Conservation (phyloP, 1,140 invertebrate species). For the Drosophila obscura region DNA sequence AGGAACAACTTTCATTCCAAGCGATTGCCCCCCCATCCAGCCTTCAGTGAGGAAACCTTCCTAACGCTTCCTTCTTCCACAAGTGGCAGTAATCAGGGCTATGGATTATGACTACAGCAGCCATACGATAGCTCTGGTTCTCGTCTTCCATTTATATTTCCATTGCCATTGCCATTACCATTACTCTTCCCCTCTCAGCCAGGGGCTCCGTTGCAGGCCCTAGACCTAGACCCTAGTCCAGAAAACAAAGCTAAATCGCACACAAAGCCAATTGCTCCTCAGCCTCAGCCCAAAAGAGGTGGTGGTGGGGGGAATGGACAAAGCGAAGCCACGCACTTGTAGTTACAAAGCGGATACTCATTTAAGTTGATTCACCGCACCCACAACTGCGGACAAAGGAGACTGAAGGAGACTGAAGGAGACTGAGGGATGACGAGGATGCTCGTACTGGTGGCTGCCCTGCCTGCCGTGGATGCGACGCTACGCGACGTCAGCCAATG, state of each 20-base stretch:
- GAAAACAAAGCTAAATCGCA: conserved; percentile 63
- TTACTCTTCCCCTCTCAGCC: neutral
- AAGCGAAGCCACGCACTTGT: conserved; percentile 57
- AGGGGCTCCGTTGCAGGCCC: neutral
- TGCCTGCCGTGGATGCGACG: conserved; percentile 27
- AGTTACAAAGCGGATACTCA: conserved; percentile 80
- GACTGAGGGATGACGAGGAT: conserved; percentile 13
- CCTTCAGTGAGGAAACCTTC: too few species aligned
- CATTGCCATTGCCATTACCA: neutral
- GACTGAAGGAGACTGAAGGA: conserved; percentile 30
- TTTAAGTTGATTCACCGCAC: conserved; percentile 82
- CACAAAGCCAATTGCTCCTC: conserved; percentile 55
- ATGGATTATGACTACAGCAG: too few species aligned
- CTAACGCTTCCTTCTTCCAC: too few species aligned
- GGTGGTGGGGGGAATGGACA: conserved; percentile 23
- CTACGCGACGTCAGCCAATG: conserved; percentile 69
- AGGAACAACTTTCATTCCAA: too few species aligned
- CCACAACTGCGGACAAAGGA: conserved; percentile 49
- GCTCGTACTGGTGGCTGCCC: neutral
- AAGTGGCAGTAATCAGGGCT: too few species aligned
- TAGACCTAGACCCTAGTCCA: conserved; percentile 41
- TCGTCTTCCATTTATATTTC: neutral
- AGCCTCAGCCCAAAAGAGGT: neutral
- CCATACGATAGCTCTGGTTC: too few species aligned
- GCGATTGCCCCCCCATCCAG: too few species aligned